Conservation (phyloP, 2,113 vertebrate genomes). For the Channa maculata region DNA sequence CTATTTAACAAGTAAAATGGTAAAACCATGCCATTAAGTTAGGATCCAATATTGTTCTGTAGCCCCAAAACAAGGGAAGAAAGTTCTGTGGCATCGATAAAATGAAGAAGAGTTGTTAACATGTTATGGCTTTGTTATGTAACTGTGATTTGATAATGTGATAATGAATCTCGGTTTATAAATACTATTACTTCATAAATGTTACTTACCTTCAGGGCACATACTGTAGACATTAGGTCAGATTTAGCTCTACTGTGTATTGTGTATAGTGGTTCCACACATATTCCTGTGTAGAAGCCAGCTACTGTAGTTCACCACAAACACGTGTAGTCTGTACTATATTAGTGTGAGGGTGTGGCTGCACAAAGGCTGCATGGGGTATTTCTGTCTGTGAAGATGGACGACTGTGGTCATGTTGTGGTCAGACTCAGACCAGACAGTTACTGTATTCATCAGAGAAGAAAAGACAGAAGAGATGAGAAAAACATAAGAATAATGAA, state of each 20-base stretch:
- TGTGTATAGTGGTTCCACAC: slow-evolving; percentile 1
- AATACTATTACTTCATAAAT: too few species aligned
- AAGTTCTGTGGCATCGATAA: slow-evolving; percentile 36
- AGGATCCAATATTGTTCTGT: slow-evolving; percentile 34
- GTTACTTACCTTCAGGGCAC: too few species aligned
- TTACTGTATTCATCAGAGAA: slow-evolving; percentile 18
- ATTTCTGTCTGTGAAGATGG: slow-evolving; percentile 63
- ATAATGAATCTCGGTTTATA: background rate
- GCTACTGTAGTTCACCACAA: slow-evolving; percentile 6
- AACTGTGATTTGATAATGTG: slow-evolving; percentile 21
- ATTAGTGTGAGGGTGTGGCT: slow-evolving; percentile 60
- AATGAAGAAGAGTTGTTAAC: slow-evolving; percentile 18
- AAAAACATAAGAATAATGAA: background rate
- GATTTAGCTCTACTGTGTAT: background rate
- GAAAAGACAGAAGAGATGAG: background rate
- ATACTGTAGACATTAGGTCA: too few species aligned
- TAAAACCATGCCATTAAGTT: slow-evolving; percentile 60
- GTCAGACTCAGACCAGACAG: slow-evolving; percentile 43
- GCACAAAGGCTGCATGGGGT: slow-evolving; percentile 39
- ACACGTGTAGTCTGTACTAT: slow-evolving; percentile 45
- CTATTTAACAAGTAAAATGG: slow-evolving; percentile 64
- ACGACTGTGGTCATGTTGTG: slow-evolving; percentile 53
- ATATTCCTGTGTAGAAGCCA: too few species aligned
- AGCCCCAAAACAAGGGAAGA: slow-evolving; percentile 14
- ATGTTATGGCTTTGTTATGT: slow-evolving; percentile 35